Base-by-base conservation (phyloP, 2,888 invertebrate genomes). In the Hypomecis atomaria region DNA sequence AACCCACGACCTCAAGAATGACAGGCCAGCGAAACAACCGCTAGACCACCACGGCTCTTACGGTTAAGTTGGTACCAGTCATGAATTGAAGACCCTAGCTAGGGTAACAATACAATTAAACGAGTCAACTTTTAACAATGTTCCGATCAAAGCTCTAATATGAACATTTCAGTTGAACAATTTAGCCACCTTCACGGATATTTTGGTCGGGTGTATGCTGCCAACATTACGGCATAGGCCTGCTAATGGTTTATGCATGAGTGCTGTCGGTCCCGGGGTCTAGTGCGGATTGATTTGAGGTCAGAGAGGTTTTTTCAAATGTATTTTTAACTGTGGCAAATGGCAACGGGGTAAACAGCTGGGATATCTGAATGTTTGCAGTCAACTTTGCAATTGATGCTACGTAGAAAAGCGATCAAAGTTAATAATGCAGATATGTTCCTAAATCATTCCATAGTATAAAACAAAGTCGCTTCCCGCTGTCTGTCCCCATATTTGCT, bases 171-270 rank as follows among this genome's bases (percentile, higher is more conserved):
- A 38, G 52, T 52, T 6, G n/a, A 0, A 52, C n/a, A 0, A 8
- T 52, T 52, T 52, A 7, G 40, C 33, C 40, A 33, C 6, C 40
- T 52, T 5, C 6, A 38, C 38, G n/a, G 9, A 11, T 13, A 23
- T 10, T 38, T 52, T 40, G 52, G 52, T 40, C 13, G 10, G 7
- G 23, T 23, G 40, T 40, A 42, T 10, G 33, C 23, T 40, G n/a
- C 40, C 52, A 52, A 52, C 52, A 40, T 52, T 40, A 33, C 52
- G 52, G 23, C 56, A 38, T 45, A 56, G 55, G 56, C 33, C 38
- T 47, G 56, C 38, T 47, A 56, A 56, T 56, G 56, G 56, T 56
- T 56, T 56, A 56, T 56, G 56, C 56, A 56, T 56, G 56, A 56
- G 38, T 5, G 38, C 38, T 11, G 7, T 38, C 43, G 13, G 56